phyloP scores from a whole-genome alignment of 1,140 invertebrate genomes.

The Lasaia peninsularis region DNA sequence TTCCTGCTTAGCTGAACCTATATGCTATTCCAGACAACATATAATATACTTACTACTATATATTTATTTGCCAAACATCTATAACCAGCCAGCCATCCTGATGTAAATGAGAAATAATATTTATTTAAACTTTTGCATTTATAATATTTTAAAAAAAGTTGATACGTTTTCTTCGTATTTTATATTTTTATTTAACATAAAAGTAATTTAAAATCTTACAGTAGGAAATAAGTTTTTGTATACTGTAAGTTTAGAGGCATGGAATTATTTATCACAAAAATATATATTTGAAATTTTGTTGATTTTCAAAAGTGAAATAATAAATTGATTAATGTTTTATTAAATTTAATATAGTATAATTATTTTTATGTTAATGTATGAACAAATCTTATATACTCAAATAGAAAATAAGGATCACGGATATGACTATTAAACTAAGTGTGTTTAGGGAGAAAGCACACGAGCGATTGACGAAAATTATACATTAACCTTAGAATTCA shows the following conservation, averaged over 20 bases:
- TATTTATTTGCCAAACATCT: too few relatives aligned
- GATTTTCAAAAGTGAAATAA: not conserved
- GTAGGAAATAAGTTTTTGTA: constrained; percentile 19
- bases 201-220: constrained; percentile 22
- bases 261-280: constrained; percentile 7
- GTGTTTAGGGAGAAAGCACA: not conserved
- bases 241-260: constrained; percentile 27
- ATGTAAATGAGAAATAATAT: too few relatives aligned
- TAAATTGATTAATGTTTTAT: not conserved
- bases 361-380: constrained; percentile 38
- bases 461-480: too few relatives aligned
- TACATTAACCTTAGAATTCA: too few relatives aligned
- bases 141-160: too few relatives aligned
- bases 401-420: constrained; percentile 42
- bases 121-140: too few relatives aligned
- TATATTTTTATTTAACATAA: constrained; percentile 21
- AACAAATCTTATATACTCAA: constrained; percentile 66
- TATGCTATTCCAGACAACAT: too few relatives aligned
- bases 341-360: constrained; percentile 10
- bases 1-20: too few relatives aligned
- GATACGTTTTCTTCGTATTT: constrained; percentile 23
- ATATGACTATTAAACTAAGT: constrained; percentile 14
- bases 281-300: constrained; percentile 7
- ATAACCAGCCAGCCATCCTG: too few relatives aligned
- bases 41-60: too few relatives aligned